Evolutionary conservation across 2,888 invertebrate species (phyloP), one percentile per base, ranked within the genome.

Genomic region (Sphaeridia pumilis): DNA sequence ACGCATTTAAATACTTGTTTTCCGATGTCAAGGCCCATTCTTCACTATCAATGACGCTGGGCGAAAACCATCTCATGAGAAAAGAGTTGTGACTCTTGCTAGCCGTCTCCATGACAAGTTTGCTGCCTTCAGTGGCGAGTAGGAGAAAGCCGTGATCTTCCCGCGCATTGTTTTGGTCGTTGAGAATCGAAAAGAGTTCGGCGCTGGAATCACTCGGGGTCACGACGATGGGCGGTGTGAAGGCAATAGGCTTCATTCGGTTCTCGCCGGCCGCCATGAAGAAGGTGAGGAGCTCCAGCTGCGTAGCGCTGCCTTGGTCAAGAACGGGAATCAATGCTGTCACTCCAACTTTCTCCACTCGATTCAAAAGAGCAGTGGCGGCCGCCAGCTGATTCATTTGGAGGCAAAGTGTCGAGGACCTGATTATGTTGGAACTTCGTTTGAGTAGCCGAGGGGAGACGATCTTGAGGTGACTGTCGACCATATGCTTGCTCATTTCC

Each of bases 291-390:
- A 53, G 21, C n/a, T 56, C 52, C 22, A 56, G 17, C 28, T 63
- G 59, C 2, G 46, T 44, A 1, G 43, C n/a, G 22, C 20, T 36
- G 5, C 49, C 55, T 21, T 51, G 48, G 21, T 64, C 64, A 35
- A 64, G 14, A 1, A 64, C 45, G 4, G 61, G 61, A 21, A 64
- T 55, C 0, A 64, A 51, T 0, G 52, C 57, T 21, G 38, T 41
- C 7, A 59, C 54, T 7, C 60, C 60, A 10, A 62, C 58, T 44
- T 62, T 62, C 24, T 49, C 52, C 3, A 59, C 59, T 41, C 64
- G 46, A 41, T 64, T 58, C 3, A 64, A 27, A n/a, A 64, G 41
- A 2, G 58, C 60, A 5, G 38, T 44, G 4, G 24, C 26, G 12
- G 27, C 21, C 3, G 48, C 55, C 10, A 50, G 49, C n/a, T 58